phyloP scores from a whole-genome alignment of 2,113 vertebrate species.

The Corvus cornix region DNA sequence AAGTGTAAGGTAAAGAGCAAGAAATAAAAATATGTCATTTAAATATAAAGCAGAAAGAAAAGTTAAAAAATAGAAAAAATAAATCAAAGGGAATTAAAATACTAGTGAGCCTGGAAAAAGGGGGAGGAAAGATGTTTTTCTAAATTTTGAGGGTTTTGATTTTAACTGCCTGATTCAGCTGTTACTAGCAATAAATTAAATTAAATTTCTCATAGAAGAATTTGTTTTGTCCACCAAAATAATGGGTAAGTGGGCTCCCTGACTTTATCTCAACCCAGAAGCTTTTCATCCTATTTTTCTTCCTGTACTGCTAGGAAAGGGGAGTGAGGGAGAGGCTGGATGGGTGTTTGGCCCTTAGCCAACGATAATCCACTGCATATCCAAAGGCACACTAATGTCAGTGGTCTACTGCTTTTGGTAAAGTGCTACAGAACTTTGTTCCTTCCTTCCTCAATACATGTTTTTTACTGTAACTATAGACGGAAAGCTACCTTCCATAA shows the following conservation, averaged over 20 bases:
- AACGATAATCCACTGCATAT: neutral
- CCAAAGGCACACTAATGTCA: neutral
- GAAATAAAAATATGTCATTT: neutral
- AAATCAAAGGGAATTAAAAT: neutral
- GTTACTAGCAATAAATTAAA: neutral
- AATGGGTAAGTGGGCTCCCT: neutral
- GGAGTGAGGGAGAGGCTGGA: neutral
- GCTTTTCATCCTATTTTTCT: neutral
- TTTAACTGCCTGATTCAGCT: neutral
- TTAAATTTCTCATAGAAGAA: neutral
- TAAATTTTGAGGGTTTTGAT: neutral
- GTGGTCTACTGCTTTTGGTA: neutral
- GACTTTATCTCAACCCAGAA: neutral
- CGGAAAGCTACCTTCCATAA: neutral
- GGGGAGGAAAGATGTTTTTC: accelerated
- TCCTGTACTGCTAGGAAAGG: neutral
- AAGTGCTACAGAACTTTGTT: neutral
- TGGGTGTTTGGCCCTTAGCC: neutral
- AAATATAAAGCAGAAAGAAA: neutral
- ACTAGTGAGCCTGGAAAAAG: neutral
- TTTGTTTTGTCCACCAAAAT: neutral
- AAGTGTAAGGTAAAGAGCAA: neutral
- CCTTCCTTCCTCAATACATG: neutral
- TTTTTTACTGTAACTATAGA: neutral
- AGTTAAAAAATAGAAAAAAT: neutral